Base-by-base conservation (phyloP, 2,888 invertebrate genomes). In the Empis livida region DNA sequence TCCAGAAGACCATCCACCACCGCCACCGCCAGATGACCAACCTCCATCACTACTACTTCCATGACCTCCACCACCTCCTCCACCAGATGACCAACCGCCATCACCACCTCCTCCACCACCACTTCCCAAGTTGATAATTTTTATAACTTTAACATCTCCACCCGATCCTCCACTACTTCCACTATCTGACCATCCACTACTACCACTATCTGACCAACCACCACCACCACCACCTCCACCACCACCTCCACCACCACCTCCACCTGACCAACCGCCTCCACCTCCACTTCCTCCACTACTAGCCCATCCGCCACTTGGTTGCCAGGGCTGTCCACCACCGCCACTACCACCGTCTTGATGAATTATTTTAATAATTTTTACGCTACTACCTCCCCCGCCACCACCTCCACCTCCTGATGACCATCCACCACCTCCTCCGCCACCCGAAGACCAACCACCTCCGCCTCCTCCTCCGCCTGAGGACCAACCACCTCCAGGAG, bases 21-120 rank as follows among this genome's bases (percentile, higher is more conserved):
- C 43, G 16, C 11, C 5, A 5, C 38, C 44, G 27, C 37, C 23
- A 6, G 27, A 20, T 41, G 41, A 41, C 13, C 20, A 41, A 41
- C 23, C 11, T 23, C 20, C 17, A 41, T 20, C 13, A 13, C 11
- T 13, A 13, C 32, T 13, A 32, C 32, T 23, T 17, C 8, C 39
- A 17, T 35, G 39, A 15, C 41, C 41, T 10, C 27, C 23, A 27
- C 41, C 27, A 14, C 42, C 43, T 10, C 31, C 30, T 10, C 27
- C 27, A 10, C 10, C 15, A 51, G 53, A 27, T 17, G 40, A 16
- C 41, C 41, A 41, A 8, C 14, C 23, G 14, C 54, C 55, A 42
- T 53, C 55, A 42, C 54, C 53, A 23, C 59, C 43, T 15, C 30
- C 32, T 23, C 43, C 43, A n/a, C 43, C 43, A 13, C 43, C 37